phyloP scores from a whole-genome alignment of 2,797 vertebrate species.

The Calcarius lapponicus region DNA sequence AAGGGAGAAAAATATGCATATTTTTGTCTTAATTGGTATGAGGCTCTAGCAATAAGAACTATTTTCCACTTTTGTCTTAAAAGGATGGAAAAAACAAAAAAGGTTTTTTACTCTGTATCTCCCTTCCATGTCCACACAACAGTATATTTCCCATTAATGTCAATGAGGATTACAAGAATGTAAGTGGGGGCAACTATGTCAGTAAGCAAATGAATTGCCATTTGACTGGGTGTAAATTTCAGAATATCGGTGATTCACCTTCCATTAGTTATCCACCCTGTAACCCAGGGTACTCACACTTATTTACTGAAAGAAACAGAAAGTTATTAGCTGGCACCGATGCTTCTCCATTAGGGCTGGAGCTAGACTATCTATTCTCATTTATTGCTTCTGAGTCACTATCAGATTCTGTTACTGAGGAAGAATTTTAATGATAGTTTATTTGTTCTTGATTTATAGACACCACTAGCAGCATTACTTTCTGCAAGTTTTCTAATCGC shows the following conservation, averaged over 20 bases:
- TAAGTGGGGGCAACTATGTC: neutral
- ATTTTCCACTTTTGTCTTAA: neutral
- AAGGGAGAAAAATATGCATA: neutral
- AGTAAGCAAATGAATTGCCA: neutral
- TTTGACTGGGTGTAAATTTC: neutral
- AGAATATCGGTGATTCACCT: neutral
- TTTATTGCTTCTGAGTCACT: conserved; percentile 15
- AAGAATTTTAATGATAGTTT: conserved; percentile 47
- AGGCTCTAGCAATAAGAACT: neutral
- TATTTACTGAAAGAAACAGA: conserved; percentile 28
- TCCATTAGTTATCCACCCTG: neutral
- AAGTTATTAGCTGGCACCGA: conserved; percentile 34
- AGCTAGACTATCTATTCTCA: conserved; percentile 2
- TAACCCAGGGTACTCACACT: neutral
- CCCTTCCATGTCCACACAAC: neutral
- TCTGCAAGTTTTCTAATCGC: conserved; percentile 24
- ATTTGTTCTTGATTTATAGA: conserved; percentile 10
- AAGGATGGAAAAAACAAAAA: neutral
- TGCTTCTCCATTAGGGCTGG: conserved; percentile 15
- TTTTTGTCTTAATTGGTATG: neutral
- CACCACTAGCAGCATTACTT: neutral
- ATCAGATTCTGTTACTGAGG: neutral
- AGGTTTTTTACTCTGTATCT: neutral
- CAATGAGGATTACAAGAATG: neutral
- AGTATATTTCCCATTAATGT: neutral